Evolutionary conservation across 1,140 invertebrate genomes (phyloP), one percentile per base, ranked within the genome.

Genomic region (Heliconius himera): DNA sequence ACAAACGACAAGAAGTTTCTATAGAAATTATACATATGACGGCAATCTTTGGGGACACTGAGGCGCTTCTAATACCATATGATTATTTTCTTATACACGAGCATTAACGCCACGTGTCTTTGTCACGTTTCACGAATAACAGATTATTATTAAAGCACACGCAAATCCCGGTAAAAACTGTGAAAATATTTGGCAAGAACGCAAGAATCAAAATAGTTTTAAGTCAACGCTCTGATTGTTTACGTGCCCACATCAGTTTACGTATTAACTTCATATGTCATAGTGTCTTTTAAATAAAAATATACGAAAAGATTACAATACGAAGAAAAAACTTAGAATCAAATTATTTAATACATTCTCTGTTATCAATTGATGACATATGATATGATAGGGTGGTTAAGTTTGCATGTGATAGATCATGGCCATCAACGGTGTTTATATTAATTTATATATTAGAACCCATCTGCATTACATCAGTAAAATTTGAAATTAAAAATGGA

Each of bases 11-110:
- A 66, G 60, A 66, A 66, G 60, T 29, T 66, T 66, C 22, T 66
- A 29, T 66, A 66, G 60, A 66, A 66, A 66, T 66, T 29, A 66
- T 66, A 29, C 13, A 66, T 36, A 29, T 16, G 70, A 73, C 38
- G 38, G 56, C 51, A 80, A 80, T 76, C 79, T 80, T 54, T 22
- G 38, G 70, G 20, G 18, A 74, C 79, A 56, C 73, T 80, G 51
- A 80, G 49, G 74, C 74, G 79, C 60, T 71, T 41, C 79, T 80
- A 76, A 80, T 80, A 51, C 79, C 36, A 66, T 76, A 13, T 38
- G 36, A 79, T 79, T 79, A 80, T 51, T 60, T 26, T 49, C 8
- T 41, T 36, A 38, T 38, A 76, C 60, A 66, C 74, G 16, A 38
- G 22, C 60, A 66, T 76, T 51, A 33, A 4, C 11, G 74, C 60